phyloP scores from a whole-genome alignment of 1,140 invertebrate genomes.

The Drosophila setifemur region DNA sequence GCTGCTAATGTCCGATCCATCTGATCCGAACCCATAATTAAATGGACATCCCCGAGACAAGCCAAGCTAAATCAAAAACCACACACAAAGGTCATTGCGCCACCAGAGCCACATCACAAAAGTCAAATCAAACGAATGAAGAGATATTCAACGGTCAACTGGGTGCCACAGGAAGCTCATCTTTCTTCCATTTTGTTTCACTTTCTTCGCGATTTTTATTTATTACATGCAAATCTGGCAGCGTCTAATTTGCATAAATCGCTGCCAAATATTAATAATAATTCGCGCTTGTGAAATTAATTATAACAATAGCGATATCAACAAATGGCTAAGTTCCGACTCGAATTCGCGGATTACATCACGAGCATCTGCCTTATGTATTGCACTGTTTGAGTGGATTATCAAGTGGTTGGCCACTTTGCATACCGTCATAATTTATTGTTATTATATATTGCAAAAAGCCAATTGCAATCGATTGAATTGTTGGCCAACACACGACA shows the following conservation, averaged over 20 bases:
- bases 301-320: slow-evolving; percentile 29
- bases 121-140: not conserved
- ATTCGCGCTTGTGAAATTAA: slow-evolving; percentile 41
- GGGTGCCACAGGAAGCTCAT: slow-evolving; percentile 17
- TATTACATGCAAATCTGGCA: slow-evolving; percentile 3
- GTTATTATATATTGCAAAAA: slow-evolving; percentile 53
- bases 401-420: slow-evolving; percentile 17
- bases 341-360: slow-evolving; percentile 28
- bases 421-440: slow-evolving; percentile 46
- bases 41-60: slow-evolving; percentile 19
- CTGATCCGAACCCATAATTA: slow-evolving; percentile 53
- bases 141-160: not conserved
- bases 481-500: slow-evolving; percentile 25
- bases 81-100: slow-evolving; percentile 57
- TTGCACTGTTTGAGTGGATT: slow-evolving; percentile 24
- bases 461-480: slow-evolving; percentile 48
- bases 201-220: slow-evolving; percentile 35
- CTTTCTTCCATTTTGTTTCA: slow-evolving; percentile 6
- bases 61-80: slow-evolving; percentile 20
- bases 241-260: slow-evolving; percentile 38
- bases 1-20: slow-evolving; percentile 22
- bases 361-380: slow-evolving; percentile 16
- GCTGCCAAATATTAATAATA: slow-evolving; percentile 50
- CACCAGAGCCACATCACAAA: slow-evolving; percentile 42
- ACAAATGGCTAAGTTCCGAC: not conserved